A percentile compares a stretch with the other conserved stretches of the same genome.
Evolutionary conservation across 2,113 vertebrate genomes (phyloP).

Genomic region (Steatornis caripensis): DNA sequence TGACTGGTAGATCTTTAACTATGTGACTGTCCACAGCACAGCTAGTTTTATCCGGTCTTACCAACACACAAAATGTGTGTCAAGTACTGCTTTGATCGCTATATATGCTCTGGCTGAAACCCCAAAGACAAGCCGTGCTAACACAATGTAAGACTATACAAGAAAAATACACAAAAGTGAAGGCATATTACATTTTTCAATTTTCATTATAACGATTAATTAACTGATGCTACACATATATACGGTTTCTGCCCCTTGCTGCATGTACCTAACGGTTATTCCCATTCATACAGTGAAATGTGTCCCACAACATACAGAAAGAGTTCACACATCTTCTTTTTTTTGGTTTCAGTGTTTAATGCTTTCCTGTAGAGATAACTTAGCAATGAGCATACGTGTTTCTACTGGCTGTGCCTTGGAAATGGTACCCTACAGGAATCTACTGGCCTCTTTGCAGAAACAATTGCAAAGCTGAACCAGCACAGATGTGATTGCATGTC

Average conservation of each 20-base stretch:
- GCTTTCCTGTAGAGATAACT: neutral
- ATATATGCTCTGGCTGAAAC: neutral
- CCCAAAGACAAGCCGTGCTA: neutral
- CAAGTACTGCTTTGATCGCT: rapidly evolving
- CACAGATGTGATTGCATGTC: rapidly evolving
- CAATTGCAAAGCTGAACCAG: neutral
- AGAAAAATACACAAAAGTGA: neutral
- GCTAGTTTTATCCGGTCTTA: neutral
- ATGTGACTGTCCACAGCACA: neutral
- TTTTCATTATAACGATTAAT: neutral
- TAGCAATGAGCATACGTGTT: neutral
- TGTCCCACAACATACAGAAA: neutral
- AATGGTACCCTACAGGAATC: neutral
- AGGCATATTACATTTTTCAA: neutral
- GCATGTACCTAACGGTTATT: neutral
- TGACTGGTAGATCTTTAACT: neutral
- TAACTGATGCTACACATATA: neutral
- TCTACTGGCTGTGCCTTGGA: neutral
- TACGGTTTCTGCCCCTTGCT: neutral
- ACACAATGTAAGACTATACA: neutral
- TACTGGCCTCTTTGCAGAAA: neutral
- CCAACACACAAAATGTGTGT: rapidly evolving
- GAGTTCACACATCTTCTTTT: neutral
- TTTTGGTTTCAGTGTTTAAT: neutral
- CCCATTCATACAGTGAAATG: rapidly evolving